Evolutionary conservation across 64 coral and sea anemone genomes (phyloP).

Genomic region (Acropora yongei): DNA sequence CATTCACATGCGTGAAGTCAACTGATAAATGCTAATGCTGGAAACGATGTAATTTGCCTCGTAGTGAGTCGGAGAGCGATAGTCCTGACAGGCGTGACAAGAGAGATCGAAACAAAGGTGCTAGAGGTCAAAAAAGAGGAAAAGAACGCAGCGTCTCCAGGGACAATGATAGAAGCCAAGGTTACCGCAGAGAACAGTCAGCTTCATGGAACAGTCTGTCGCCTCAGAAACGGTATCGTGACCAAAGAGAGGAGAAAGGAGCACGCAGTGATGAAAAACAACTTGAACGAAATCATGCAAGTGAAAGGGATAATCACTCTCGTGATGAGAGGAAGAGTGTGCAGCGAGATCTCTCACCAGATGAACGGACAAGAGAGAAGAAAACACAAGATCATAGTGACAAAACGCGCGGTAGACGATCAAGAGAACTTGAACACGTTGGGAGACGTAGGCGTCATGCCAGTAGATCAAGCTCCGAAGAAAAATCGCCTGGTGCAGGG

Average conservation of each 20-base stretch:
- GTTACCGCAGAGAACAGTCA: not conserved
- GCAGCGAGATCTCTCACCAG: not conserved
- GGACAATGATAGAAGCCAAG: not conserved
- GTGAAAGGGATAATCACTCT: not conserved
- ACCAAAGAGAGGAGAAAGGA: not conserved
- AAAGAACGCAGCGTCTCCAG: conserved; percentile 20
- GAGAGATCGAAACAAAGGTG: not conserved
- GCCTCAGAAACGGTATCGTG: not conserved
- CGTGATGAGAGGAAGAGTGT: not conserved
- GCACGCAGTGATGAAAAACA: not conserved
- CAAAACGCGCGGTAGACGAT: not conserved
- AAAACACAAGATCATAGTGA: not conserved
- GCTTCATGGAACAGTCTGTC: not conserved
- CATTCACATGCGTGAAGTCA: no score
- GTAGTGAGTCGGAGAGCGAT: conserved; percentile 31
- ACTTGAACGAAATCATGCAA: not conserved
- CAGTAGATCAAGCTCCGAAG: conserved; percentile 8
- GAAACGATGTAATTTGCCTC: not conserved
- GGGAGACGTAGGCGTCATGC: not conserved
- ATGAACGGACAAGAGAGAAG: not conserved
- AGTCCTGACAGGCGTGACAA: not conserved
- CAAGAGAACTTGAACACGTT: not conserved
- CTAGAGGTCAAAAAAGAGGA: not conserved
- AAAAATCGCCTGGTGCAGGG: not conserved
- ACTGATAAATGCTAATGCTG: not conserved